Base-by-base conservation (phyloP, 2,113 vertebrate genomes). In the Sardina pilchardus region DNA sequence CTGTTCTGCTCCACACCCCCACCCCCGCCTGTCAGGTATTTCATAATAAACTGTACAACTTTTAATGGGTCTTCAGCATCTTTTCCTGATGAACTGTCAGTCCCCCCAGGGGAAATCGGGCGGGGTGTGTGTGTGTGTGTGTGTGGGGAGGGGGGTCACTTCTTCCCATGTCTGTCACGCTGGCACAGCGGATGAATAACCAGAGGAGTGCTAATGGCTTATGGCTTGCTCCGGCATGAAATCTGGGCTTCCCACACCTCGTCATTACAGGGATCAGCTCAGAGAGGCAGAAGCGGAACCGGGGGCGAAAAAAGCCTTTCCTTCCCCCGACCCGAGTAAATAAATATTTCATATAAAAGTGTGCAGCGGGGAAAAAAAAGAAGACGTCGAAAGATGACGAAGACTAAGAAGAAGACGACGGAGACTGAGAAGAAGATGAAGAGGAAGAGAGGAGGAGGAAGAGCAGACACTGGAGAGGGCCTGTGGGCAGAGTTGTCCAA, bases 311-410 rank as follows among this genome's bases (percentile, higher is more conserved):
- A 88, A 83, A 63, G 53, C 42, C 44, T 87, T 90, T 89, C 45
- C 87, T 91, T n/a, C n/a, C 88, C 86, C 85, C 88, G 90, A 91
- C 89, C 93, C 43, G 85, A 78, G 90, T 91, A 92, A 94, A 95
- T 94, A 91, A 93, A 94, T 94, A 90, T 93, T 93, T 92, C 90
- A 92, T 84, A 83, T 80, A 88, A 78, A n/a, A n/a, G n/a, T n/a
- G n/a, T n/a, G n/a, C n/a, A n/a, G 12, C 30, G 34, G 16, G 71
- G 30, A 78, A 78, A 78, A 34, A 78, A 36, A 34, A 36, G 26
- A 75, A 5, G 30, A 36, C 16, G 67, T 36, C 9, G 30, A 75
- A 17, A 78, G 71, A 78, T 3, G 63, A 71, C 4, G 26, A 34
- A 2, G 63, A 71, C 3, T 0, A 71, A 34, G 7, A 30, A 12